These are phyloP conservation scores for Arothron firmamentum DNA, from an alignment of 2,113 vertebrate genomes.

Conservation along the genomic window DNA sequence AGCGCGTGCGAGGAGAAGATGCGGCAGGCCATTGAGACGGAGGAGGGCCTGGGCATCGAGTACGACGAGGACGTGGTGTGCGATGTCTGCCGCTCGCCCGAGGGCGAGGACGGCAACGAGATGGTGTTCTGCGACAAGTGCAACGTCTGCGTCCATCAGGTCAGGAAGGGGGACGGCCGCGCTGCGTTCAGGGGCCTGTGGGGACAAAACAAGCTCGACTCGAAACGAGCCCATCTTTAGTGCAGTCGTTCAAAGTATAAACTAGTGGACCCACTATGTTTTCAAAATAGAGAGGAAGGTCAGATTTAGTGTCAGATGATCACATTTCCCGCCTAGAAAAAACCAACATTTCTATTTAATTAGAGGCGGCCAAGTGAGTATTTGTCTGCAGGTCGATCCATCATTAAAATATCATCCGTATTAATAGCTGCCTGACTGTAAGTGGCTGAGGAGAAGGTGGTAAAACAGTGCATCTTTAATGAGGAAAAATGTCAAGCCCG, in stretches of 20 bases:
- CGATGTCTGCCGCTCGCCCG: slow-evolving; percentile 93
- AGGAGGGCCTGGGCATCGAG: slow-evolving; percentile 95
- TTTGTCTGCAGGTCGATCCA: too few relatives aligned
- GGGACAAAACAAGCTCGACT: too few relatives aligned
- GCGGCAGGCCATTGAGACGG: slow-evolving; percentile 88
- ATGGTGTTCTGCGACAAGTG: slow-evolving; percentile 99
- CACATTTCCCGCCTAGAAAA: too few relatives aligned
- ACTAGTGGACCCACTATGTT: too few relatives aligned
- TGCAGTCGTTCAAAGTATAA: too few relatives aligned
- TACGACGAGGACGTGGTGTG: slow-evolving; percentile 97
- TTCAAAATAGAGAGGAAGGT: too few relatives aligned
- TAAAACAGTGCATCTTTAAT: neutral
- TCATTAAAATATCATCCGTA: neutral
- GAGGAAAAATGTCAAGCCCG: neutral
- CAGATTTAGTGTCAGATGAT: too few relatives aligned
- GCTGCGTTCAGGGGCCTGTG: neutral
- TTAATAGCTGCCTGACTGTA: neutral
- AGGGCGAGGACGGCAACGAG: slow-evolving; percentile 96
- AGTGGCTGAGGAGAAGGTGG: neutral
- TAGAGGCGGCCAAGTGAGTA: too few relatives aligned
- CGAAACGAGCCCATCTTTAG: too few relatives aligned
- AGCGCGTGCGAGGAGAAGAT: slow-evolving; percentile 89
- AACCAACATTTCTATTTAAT: too few relatives aligned
- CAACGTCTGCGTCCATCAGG: slow-evolving; percentile 97
- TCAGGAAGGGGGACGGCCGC: slow-evolving; percentile 39